Percentiles rank a stretch among this genome's conserved stretches.
Evolutionary conservation across 2,113 vertebrate species (phyloP).

Genomic region (Ranitomeya variabilis): DNA sequence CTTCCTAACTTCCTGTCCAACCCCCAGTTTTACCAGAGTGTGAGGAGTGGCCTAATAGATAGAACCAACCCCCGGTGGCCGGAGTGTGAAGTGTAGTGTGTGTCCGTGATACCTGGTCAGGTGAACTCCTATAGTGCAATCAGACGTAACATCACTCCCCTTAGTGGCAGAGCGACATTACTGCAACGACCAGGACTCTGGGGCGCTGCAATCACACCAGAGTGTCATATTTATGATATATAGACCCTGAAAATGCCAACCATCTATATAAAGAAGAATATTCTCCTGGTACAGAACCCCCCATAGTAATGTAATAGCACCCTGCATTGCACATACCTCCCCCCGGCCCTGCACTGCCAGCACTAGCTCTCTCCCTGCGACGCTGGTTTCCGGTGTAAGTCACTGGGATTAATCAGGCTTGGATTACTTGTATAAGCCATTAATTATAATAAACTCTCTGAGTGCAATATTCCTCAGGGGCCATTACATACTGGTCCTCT

Average conservation of each 20-base stretch:
- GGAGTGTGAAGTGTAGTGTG: too few relatives aligned
- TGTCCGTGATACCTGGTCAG: too few relatives aligned
- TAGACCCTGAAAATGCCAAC: neutral
- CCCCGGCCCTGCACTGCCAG: conserved; percentile 4
- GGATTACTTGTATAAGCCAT: conserved; percentile 37
- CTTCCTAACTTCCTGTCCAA: too few relatives aligned
- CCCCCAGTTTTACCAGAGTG: too few relatives aligned
- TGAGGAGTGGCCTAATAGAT: too few relatives aligned
- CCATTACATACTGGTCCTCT: conserved; percentile 3
- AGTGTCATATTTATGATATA: neutral
- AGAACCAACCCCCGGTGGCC: too few relatives aligned
- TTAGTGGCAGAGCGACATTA: too few relatives aligned
- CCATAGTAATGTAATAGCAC: neutral
- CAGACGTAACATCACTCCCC: too few relatives aligned
- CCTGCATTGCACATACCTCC: neutral
- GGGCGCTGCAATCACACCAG: neutral
- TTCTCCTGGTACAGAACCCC: neutral
- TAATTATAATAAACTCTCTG: conserved; percentile 41
- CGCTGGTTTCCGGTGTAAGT: conserved; percentile 35
- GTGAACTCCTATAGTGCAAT: too few relatives aligned
- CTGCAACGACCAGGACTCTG: too few relatives aligned
- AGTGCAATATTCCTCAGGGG: conserved; percentile 4
- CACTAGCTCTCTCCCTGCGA: conserved; percentile 1
- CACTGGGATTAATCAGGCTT: conserved; percentile 22
- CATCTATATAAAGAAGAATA: neutral